phyloP scores from a whole-genome alignment of 1,140 invertebrate species.

The Kradibia gibbosae region DNA sequence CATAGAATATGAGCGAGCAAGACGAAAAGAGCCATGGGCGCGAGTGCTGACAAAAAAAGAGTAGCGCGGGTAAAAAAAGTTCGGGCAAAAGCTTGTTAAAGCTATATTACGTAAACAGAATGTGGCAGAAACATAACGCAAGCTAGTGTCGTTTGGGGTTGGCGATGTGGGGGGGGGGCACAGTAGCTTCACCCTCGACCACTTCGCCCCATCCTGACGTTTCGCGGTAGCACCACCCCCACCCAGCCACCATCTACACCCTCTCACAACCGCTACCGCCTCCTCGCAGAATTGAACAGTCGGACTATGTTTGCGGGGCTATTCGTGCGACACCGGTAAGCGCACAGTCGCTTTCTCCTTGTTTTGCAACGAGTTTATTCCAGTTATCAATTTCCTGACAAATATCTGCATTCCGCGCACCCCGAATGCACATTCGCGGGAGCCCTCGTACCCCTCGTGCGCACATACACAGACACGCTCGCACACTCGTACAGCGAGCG shows the following conservation, averaged over 20 bases:
- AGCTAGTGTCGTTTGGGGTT: slow-evolving; percentile 16
- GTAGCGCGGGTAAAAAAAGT: slow-evolving; percentile 44
- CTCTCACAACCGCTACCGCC: neutral
- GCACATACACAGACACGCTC: slow-evolving; percentile 51
- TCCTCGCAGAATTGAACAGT: neutral
- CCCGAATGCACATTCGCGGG: slow-evolving; percentile 49
- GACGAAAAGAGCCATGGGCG: neutral
- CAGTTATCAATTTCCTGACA: slow-evolving; percentile 72
- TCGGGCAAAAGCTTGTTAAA: slow-evolving; percentile 48
- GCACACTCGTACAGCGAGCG: neutral
- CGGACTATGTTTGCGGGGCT: slow-evolving; percentile 47
- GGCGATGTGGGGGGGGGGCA: neutral
- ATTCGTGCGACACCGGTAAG: slow-evolving; percentile 44
- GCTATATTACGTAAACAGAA: slow-evolving; percentile 47
- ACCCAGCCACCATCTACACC: neutral
- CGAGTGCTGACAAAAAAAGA: slow-evolving; percentile 39
- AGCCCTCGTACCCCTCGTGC: too few relatives aligned
- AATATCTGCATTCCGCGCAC: slow-evolving; percentile 68
- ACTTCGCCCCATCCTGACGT: too few relatives aligned
- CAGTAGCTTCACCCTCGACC: neutral
- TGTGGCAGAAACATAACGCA: slow-evolving; percentile 44
- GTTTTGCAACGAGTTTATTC: slow-evolving; percentile 68
- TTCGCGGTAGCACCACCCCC: neutral
- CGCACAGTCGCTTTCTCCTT: slow-evolving; percentile 49
- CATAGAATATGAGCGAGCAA: neutral